Conservation (phyloP, 2,888 invertebrate species). For the Gibbula magus region DNA sequence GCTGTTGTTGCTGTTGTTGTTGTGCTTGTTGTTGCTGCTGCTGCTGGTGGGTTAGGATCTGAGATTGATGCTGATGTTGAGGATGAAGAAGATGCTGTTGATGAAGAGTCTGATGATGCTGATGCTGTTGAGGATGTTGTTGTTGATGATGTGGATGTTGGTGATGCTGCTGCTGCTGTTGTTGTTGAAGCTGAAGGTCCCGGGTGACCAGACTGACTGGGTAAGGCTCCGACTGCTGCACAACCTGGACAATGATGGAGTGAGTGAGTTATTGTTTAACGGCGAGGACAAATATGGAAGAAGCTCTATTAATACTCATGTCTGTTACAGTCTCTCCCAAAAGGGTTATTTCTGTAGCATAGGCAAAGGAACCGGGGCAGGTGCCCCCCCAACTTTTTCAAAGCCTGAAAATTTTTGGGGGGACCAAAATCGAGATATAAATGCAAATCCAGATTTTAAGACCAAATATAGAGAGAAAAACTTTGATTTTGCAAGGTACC, state of each 20-base stretch:
- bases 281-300: too few relatives aligned
- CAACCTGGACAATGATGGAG: conserved; percentile 34
- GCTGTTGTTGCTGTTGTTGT: not conserved
- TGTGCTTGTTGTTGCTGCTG: conserved; percentile 4
- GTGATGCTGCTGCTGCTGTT: conserved; percentile 23
- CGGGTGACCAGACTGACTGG: conserved; percentile 5
- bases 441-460: too few relatives aligned
- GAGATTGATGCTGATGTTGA: not conserved
- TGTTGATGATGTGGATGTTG: conserved; percentile 29
- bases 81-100: conserved; percentile 28
- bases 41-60: not conserved
- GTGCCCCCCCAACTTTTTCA: too few relatives aligned
- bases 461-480: too few relatives aligned
- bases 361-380: too few relatives aligned
- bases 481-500: too few relatives aligned
- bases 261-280: too few relatives aligned
- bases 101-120: conserved; percentile 14
- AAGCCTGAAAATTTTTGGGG: too few relatives aligned
- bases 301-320: too few relatives aligned
- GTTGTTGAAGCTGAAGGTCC: conserved; percentile 23
- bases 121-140: conserved; percentile 21
- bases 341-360: too few relatives aligned
- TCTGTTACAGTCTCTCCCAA: too few relatives aligned
- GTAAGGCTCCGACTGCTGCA: not conserved
- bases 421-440: too few relatives aligned